Base-by-base conservation (phyloP, 2,888 invertebrate species). In the Drosophila mayaguana region DNA sequence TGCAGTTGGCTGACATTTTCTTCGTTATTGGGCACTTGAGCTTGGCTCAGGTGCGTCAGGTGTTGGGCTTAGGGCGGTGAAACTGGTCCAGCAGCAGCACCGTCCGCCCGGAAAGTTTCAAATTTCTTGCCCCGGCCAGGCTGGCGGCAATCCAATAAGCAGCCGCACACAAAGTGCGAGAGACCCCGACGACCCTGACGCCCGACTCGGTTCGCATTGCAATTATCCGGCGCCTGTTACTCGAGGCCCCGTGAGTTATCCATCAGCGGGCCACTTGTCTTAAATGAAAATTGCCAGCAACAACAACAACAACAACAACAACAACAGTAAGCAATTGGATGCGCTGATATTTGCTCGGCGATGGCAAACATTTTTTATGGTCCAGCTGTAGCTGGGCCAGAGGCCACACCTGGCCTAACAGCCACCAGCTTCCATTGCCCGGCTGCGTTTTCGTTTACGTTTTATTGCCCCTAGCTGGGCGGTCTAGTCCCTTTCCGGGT, bases 161-260 rank as follows among this genome's bases (percentile, higher is more conserved):
- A 50, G 32, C 28, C 32, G 18, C 14, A 34, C 62, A 67, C 61
- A 64, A 73, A 63, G 57, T 55, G 72, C 25, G 12, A 6, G 25
- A n/a, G 53, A 38, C 53, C 22, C 22, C 63, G 14, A 16, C 32
- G 38, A 69, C 28, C 46, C 18, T 22, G 3, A 32, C 25, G 43
- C 16, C 3, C 18, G 11, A 3, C 16, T 25, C 56, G 46, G 67
- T 76, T 79, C 83, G 55, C 59, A 75, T 86, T 83, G 83, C 89
- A 83, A 83, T 83, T 83, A 83, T 88, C 68, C 40, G 54, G 40
- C 54, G 64, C 54, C 54, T 51, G 72, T 55, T 61, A 28, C 72
- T 55, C 65, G 57, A 61, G 57, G 72, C 54, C 78, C 51, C 68
- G 75, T 69, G 75, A 78, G 83, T 83, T 83, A 83, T 83, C 83